Evolutionary conservation across 2,113 vertebrate genomes (phyloP), one percentile per base, ranked within the genome.

Genomic region (Aythya baeri): DNA sequence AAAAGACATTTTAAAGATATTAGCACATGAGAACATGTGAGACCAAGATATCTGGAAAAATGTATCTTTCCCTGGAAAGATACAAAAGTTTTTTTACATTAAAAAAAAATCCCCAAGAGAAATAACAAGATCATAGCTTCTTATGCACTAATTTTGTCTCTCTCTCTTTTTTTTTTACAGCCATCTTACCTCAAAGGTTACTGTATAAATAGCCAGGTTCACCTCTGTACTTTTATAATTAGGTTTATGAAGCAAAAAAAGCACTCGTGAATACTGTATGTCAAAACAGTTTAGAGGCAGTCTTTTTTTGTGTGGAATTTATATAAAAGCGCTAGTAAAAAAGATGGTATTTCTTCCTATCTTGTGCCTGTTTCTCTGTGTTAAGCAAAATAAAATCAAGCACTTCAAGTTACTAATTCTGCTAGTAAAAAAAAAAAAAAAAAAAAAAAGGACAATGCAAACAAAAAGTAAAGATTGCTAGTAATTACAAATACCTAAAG

Each of bases 1-100:
- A 96, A 96, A 93, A 96, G 54, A 78, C 73, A 92, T 65, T 86
- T 81, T 31, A 67, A 95, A 93, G 79, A 94, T 83, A 50, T 23
- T 57, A 88, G 58, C 32, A 68, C 72, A 84, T 16, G 26, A 94
- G 94, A 90, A 70, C 74, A 88, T 36, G 70, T 25, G 54, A 94
- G 27, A 34, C 27, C 58, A 90, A 78, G 36, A 46, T 90, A 95
- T 61, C 49, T 66, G 88, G 80, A 65, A 91, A 96, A 97, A 90
- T 62, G 34, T 12, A 88, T 68, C 18, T 77, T 41, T 41, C 61
- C 82, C 43, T 68, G 31, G 62, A 74, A 93, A 93, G 49, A 88
- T 6, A 72, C 2, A 75, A 86, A 63, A 14, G 1, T 2, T 2
- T 7, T 75, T 83, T 66, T 31, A 71, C 4, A 50, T 32, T 41